These are phyloP conservation scores for Pseudoatta argentina DNA, from an alignment of 1,140 invertebrate species.

Conservation along the genomic window DNA sequence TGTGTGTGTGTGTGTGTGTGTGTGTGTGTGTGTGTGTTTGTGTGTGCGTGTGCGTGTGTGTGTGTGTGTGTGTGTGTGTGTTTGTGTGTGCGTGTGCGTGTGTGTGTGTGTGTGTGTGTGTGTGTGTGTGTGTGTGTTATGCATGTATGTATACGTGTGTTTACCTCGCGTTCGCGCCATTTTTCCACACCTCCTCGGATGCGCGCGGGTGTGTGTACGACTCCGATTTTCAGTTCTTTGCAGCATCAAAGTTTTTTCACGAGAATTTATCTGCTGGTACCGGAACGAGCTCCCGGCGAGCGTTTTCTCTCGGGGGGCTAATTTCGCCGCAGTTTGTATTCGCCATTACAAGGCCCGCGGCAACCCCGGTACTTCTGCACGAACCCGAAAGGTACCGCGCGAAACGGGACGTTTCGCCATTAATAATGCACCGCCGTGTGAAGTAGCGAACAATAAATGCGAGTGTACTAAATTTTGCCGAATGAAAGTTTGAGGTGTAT, in stretches of 20 bases:
- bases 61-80: no score
- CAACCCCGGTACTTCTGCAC: slow-evolving; percentile 7
- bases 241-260: slow-evolving; percentile 46
- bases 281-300: slow-evolving; percentile 34
- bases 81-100: no score
- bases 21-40: no score
- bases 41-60: not conserved
- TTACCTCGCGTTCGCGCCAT: slow-evolving; percentile 12
- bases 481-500: slow-evolving; percentile 31
- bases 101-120: not conserved
- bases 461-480: slow-evolving; percentile 30
- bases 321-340: slow-evolving; percentile 64
- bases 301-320: slow-evolving; percentile 55
- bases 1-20: no score
- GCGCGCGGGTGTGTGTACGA: slow-evolving; percentile 17
- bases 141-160: not conserved
- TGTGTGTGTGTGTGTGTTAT: no score
- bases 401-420: slow-evolving; percentile 15
- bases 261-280: slow-evolving; percentile 51
- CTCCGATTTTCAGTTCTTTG: slow-evolving; percentile 57
- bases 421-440: slow-evolving; percentile 39
- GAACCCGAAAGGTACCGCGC: slow-evolving; percentile 8
- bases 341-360: slow-evolving; percentile 44
- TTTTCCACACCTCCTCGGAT: slow-evolving; percentile 1
- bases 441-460: slow-evolving; percentile 33